These are phyloP conservation scores for Heteromyza rotundicornis DNA, from an alignment of 2,888 invertebrate genomes.

Conservation along the genomic window DNA sequence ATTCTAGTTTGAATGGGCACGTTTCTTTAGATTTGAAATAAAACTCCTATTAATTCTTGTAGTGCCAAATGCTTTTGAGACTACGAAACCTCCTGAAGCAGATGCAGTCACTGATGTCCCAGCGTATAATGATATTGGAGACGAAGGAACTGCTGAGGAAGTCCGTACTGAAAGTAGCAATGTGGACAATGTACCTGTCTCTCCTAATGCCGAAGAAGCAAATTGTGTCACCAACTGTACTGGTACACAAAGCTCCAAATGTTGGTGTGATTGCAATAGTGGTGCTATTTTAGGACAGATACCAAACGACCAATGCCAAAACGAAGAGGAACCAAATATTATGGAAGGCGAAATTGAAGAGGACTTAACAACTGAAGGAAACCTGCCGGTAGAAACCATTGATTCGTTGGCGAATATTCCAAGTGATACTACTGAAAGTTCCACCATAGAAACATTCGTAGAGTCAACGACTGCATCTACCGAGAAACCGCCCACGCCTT, in stretches of 20 bases:
- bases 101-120: too few species aligned
- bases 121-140: too few species aligned
- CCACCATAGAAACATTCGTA: background rate
- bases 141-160: too few species aligned
- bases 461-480: conserved; percentile 26
- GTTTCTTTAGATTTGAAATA: too few species aligned
- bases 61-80: too few species aligned
- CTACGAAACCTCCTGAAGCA: too few species aligned
- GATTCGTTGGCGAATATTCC: background rate
- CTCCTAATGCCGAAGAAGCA: background rate
- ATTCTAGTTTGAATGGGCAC: too few species aligned
- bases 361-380: background rate
- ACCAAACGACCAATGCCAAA: background rate
- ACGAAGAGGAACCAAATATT: background rate
- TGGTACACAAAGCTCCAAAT: background rate
- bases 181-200: background rate
- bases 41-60: too few species aligned
- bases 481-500: conserved; percentile 32
- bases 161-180: background rate
- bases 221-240: too few species aligned
- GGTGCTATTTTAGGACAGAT: background rate
- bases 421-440: background rate
- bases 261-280: background rate
- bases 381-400: background rate
- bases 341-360: background rate